Evolutionary conservation across 2,888 invertebrate genomes (phyloP).

Genomic region (Noctua janthe): DNA sequence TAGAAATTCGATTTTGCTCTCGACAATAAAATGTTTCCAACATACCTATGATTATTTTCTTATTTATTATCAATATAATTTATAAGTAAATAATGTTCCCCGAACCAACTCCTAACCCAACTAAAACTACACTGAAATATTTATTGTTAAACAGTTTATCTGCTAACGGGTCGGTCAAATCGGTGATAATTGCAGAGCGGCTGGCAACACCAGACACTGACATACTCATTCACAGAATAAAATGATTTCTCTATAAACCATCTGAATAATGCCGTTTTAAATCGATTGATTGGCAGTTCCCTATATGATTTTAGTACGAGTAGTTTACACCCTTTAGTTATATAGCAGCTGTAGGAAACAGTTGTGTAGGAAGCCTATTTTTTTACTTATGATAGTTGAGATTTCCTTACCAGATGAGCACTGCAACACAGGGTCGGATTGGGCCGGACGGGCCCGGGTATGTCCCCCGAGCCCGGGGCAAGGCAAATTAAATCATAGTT

Average conservation of each 20-base stretch:
- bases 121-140: background rate
- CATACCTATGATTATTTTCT: conserved; percentile 53
- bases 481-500: too few species aligned
- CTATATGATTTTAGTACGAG: too few species aligned
- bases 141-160: background rate
- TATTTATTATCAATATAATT: conserved; percentile 58
- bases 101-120: conserved; percentile 12
- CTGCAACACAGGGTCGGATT: conserved; percentile 72
- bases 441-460: too few species aligned
- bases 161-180: background rate
- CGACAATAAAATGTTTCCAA: conserved; percentile 76
- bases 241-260: too few species aligned
- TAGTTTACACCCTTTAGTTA: too few species aligned
- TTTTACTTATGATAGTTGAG: background rate
- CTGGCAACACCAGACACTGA: too few species aligned
- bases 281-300: too few species aligned
- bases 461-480: too few species aligned
- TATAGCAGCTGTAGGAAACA: too few species aligned
- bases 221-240: too few species aligned
- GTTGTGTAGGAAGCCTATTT: too few species aligned
- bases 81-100: conserved; percentile 59
- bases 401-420: conserved; percentile 79
- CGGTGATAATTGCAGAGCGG: background rate
- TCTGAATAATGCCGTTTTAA: too few species aligned
- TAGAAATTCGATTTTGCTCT: conserved; percentile 81